Conservation (phyloP, 1,140 invertebrate genomes). For the Drosophila kepulauana region DNA sequence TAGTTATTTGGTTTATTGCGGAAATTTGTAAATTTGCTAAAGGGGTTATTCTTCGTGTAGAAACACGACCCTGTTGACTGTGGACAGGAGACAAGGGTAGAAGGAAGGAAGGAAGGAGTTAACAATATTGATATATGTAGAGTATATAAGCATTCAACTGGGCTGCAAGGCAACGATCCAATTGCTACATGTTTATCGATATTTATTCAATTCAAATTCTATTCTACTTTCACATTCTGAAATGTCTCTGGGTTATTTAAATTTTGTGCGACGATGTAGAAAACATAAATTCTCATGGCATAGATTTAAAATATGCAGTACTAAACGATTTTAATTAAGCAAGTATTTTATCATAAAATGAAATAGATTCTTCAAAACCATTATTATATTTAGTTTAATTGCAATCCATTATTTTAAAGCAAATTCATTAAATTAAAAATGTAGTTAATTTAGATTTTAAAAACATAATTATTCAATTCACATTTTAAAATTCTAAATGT, state of each 20-base stretch:
- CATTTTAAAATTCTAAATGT: too few relatives aligned
- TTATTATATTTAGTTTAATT: too few relatives aligned
- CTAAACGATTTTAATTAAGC: too few relatives aligned
- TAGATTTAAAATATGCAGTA: too few relatives aligned
- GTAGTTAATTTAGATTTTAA: too few relatives aligned
- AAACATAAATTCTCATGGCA: not conserved
- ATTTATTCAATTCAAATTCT: not conserved
- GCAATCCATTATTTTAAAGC: too few relatives aligned
- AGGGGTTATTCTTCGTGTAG: slow-evolving; percentile 53
- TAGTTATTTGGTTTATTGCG: slow-evolving; percentile 80
- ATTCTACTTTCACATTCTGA: not conserved
- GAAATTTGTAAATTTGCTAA: slow-evolving; percentile 80
- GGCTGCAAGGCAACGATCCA: not conserved
- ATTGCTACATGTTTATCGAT: slow-evolving; percentile 9
- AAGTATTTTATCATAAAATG: too few relatives aligned
- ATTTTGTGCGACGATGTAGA: not conserved
- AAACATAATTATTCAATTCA: too few relatives aligned
- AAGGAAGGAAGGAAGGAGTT: not conserved
- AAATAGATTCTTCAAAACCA: too few relatives aligned
- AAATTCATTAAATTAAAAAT: too few relatives aligned
- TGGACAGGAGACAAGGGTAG: not conserved
- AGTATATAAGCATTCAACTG: not conserved
- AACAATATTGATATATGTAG: slow-evolving; percentile 10
- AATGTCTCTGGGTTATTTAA: not conserved
- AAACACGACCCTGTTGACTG: not conserved